Percentiles rank a stretch among this genome's conserved stretches.
Conservation (phyloP, 2,888 invertebrate species). For the Chloroclystis v-ata region DNA sequence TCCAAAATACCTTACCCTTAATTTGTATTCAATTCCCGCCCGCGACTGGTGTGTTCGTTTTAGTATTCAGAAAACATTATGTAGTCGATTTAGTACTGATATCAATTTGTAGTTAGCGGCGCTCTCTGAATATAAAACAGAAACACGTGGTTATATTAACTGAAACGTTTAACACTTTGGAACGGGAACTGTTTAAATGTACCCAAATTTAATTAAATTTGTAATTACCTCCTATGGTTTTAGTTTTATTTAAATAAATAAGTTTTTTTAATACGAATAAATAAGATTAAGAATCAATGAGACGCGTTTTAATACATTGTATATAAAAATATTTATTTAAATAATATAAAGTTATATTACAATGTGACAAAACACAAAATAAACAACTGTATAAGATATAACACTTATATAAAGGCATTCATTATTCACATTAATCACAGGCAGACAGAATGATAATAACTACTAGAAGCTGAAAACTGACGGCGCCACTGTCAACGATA, state of each 20-base stretch:
- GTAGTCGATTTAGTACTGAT: slow-evolving; percentile 66
- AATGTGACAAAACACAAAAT: too few species aligned
- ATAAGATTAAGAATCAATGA: too few species aligned
- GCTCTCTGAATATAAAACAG: slow-evolving; percentile 46
- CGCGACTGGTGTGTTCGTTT: slow-evolving; percentile 48
- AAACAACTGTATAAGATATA: too few species aligned
- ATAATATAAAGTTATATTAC: too few species aligned
- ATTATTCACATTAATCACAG: slow-evolving; percentile 22
- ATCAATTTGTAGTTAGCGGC: slow-evolving; percentile 67
- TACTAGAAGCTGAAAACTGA: slow-evolving; percentile 29
- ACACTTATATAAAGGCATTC: not conserved
- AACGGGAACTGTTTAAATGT: not conserved
- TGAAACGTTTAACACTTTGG: slow-evolving; percentile 10
- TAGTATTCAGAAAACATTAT: slow-evolving; percentile 55
- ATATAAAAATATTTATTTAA: too few species aligned
- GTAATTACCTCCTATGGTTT: too few species aligned
- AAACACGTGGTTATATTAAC: slow-evolving; percentile 36
- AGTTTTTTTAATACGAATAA: too few species aligned
- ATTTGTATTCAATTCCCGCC: slow-evolving; percentile 52
- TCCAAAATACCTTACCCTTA: slow-evolving; percentile 43
- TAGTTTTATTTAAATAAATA: too few species aligned
- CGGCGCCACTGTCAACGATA: slow-evolving; percentile 40
- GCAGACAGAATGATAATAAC: slow-evolving; percentile 19
- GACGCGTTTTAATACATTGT: too few species aligned
- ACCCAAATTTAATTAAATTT: too few species aligned